Conservation (phyloP, 1,140 invertebrate species). For the Drosophila nebulosa region DNA sequence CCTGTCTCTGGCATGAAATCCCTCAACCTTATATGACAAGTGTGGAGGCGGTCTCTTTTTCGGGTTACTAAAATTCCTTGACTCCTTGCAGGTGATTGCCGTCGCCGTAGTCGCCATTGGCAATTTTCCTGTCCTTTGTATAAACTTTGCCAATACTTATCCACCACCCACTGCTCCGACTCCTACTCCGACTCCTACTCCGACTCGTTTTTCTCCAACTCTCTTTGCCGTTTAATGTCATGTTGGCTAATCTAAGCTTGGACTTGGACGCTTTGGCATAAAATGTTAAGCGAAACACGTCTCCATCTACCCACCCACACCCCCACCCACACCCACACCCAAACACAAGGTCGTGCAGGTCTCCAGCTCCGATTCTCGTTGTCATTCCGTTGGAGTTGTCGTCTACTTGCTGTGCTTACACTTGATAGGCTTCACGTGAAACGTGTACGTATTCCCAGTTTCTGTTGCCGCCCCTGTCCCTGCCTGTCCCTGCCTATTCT, state of each 20-base stretch:
- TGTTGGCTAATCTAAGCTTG: conserved; percentile 43
- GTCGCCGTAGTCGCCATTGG: conserved; percentile 39
- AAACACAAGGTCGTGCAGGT: conserved; percentile 31
- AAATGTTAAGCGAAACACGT: conserved; percentile 57
- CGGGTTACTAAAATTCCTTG: neutral
- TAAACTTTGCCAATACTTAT: conserved; percentile 46
- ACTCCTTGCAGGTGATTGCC: conserved; percentile 56
- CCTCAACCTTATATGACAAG: neutral
- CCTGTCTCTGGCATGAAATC: neutral
- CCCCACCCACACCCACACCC: conserved; percentile 1
- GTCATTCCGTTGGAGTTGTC: conserved; percentile 43
- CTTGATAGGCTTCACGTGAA: conserved; percentile 68
- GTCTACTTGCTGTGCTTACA: conserved; percentile 42
- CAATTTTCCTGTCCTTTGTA: conserved; percentile 47
- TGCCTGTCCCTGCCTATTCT: no score
- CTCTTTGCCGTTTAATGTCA: conserved; percentile 21
- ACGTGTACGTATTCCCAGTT: conserved; percentile 27
- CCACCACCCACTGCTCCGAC: neutral
- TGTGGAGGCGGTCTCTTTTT: neutral
- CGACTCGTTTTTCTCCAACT: neutral
- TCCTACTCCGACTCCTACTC: neutral
- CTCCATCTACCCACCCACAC: conserved; percentile 16
- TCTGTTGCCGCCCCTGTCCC: no score
- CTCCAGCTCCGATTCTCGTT: conserved; percentile 20
- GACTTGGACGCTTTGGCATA: conserved; percentile 1